Conservation (phyloP, 2,888 invertebrate species). For the Nephrotoma flavescens region DNA sequence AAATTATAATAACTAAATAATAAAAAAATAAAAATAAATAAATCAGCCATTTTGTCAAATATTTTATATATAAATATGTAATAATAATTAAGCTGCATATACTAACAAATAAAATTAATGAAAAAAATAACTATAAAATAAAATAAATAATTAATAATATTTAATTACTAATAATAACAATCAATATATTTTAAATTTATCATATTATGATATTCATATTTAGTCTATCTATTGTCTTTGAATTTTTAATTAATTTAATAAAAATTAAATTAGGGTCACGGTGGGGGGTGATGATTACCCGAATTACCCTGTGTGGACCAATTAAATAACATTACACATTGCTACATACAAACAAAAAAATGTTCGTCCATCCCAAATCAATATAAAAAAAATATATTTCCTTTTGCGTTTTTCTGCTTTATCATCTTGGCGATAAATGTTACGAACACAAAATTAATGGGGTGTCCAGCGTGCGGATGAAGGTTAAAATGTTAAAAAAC, state of each 20-base stretch:
- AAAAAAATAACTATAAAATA: not conserved
- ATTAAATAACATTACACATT: not conserved
- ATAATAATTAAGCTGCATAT: not conserved
- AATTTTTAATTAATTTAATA: not conserved
- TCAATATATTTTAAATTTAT: constrained; percentile 4
- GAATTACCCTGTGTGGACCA: not conserved
- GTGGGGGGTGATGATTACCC: not conserved
- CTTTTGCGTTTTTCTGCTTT: not conserved
- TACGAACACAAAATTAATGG: not conserved
- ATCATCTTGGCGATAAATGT: not conserved
- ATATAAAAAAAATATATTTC: not conserved
- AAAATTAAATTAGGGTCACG: not conserved
- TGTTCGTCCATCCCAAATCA: not conserved
- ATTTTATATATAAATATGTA: not conserved
- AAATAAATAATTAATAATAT: not conserved
- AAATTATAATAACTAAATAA: not conserved
- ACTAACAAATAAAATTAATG: not conserved
- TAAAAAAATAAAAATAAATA: not conserved
- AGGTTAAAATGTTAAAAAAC: not conserved
- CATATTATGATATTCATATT: not conserved
- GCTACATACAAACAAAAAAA: not conserved
- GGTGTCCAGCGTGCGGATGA: not conserved
- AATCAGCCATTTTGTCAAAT: not conserved
- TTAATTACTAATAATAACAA: not conserved
- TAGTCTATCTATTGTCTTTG: constrained; percentile 3